Evolutionary conservation across 1,140 invertebrate genomes (phyloP).

Genomic region (Danaus plexippus): DNA sequence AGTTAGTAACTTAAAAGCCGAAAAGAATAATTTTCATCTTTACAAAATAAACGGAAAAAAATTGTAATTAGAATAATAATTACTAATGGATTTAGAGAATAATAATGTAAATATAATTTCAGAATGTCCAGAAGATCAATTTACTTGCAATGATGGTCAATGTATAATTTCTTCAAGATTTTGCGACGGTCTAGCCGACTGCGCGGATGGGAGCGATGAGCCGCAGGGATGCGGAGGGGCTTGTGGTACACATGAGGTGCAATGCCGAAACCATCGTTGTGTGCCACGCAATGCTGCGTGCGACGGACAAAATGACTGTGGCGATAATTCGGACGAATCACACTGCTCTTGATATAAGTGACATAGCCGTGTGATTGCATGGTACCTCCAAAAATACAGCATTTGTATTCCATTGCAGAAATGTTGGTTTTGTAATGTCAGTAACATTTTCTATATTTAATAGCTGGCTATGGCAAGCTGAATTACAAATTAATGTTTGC

Average conservation of each 20-base stretch:
- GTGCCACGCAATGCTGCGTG: slow-evolving; percentile 54
- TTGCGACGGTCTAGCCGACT: slow-evolving; percentile 89
- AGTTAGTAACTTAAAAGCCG: background rate
- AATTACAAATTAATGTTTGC: background rate
- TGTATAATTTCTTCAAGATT: slow-evolving; percentile 87
- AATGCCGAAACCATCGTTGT: slow-evolving; percentile 75
- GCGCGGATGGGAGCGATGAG: slow-evolving; percentile 87
- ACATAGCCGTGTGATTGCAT: background rate
- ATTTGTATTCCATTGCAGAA: too few relatives aligned
- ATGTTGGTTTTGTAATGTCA: too few relatives aligned
- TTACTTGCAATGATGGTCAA: slow-evolving; percentile 73
- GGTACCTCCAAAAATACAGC: too few relatives aligned
- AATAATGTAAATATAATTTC: slow-evolving; percentile 13
- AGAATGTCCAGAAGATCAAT: slow-evolving; percentile 64
- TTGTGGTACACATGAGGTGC: slow-evolving; percentile 56
- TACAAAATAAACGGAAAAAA: too few relatives aligned
- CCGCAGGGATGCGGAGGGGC: slow-evolving; percentile 77
- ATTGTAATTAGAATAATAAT: too few relatives aligned
- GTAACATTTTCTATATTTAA: background rate
- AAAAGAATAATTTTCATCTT: slow-evolving; percentile 10
- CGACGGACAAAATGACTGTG: slow-evolving; percentile 35
- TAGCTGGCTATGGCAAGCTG: background rate
- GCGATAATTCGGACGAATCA: slow-evolving; percentile 71
- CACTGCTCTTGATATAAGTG: slow-evolving; percentile 63
- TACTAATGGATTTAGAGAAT: too few relatives aligned